Evolutionary conservation across 2,888 invertebrate species (phyloP).

Genomic region (Lathronympha strigana): DNA sequence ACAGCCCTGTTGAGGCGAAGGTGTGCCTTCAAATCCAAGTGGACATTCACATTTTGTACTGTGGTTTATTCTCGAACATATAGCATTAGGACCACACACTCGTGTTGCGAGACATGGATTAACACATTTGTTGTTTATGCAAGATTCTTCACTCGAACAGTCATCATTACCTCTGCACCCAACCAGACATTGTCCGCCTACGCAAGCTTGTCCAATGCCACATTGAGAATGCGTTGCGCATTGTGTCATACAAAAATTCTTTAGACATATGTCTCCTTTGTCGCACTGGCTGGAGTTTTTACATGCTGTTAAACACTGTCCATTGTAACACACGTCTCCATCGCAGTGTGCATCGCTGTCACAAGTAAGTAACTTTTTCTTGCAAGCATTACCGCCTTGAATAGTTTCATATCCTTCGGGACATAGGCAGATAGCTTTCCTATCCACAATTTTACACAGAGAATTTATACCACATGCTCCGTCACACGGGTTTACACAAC

Average conservation of each 20-base stretch:
- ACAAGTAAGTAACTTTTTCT: slow-evolving; percentile 88
- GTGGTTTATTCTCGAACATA: slow-evolving; percentile 90
- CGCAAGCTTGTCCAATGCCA: slow-evolving; percentile 90
- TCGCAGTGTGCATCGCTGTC: slow-evolving; percentile 89
- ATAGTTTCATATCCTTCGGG: slow-evolving; percentile 90
- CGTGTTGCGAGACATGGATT: slow-evolving; percentile 91
- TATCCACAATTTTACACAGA: slow-evolving; percentile 90
- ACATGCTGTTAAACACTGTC: slow-evolving; percentile 93
- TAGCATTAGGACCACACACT: slow-evolving; percentile 93
- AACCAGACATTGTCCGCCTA: slow-evolving; percentile 90
- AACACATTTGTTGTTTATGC: slow-evolving; percentile 92
- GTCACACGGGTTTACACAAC: slow-evolving; percentile 92
- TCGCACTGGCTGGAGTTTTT: slow-evolving; percentile 91
- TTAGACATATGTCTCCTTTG: slow-evolving; percentile 89
- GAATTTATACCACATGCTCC: slow-evolving; percentile 92
- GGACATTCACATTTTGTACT: slow-evolving; percentile 92
- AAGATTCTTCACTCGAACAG: slow-evolving; percentile 90
- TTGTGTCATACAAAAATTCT: slow-evolving; percentile 91
- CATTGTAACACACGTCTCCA: slow-evolving; percentile 90
- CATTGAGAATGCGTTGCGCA: slow-evolving; percentile 94
- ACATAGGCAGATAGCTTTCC: slow-evolving; percentile 91
- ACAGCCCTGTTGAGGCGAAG: slow-evolving; percentile 94
- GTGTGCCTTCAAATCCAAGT: slow-evolving; percentile 93
- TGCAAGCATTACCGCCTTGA: slow-evolving; percentile 85
- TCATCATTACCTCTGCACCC: slow-evolving; percentile 94